Conservation (phyloP, 2,797 vertebrate genomes). For the Varecia variegata region DNA sequence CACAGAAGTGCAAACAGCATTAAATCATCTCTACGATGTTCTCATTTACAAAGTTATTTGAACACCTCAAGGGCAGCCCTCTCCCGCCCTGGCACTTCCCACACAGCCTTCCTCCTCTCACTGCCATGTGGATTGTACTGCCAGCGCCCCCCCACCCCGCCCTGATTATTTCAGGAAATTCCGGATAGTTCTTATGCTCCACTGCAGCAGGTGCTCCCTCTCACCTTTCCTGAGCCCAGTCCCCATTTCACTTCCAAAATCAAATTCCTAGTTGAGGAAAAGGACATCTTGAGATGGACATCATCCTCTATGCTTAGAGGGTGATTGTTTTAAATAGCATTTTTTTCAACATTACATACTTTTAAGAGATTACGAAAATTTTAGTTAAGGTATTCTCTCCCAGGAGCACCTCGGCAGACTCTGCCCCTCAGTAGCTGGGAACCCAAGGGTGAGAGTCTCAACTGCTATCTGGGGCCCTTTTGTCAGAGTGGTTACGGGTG, state of each 20-base stretch:
- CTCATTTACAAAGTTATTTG: neutral
- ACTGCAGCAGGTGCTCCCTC: neutral
- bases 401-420: neutral
- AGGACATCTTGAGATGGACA: neutral
- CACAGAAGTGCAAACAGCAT: neutral
- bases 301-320: neutral
- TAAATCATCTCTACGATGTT: neutral
- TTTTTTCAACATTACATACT: neutral
- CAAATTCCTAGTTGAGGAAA: neutral
- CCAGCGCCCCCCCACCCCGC: accelerated
- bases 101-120: neutral
- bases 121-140: neutral
- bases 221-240: neutral
- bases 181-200: neutral
- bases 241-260: neutral
- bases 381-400: neutral
- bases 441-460: neutral
- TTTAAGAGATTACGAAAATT: neutral
- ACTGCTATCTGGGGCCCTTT: neutral
- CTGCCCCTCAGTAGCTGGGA: neutral
- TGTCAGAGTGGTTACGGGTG: neutral
- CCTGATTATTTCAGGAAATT: neutral
- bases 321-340: neutral
- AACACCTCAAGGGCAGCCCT: neutral
- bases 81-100: neutral